Evolutionary conservation across 2,797 vertebrate species (phyloP), one percentile per base, ranked within the genome.

Genomic region (Numenius phaeopus): DNA sequence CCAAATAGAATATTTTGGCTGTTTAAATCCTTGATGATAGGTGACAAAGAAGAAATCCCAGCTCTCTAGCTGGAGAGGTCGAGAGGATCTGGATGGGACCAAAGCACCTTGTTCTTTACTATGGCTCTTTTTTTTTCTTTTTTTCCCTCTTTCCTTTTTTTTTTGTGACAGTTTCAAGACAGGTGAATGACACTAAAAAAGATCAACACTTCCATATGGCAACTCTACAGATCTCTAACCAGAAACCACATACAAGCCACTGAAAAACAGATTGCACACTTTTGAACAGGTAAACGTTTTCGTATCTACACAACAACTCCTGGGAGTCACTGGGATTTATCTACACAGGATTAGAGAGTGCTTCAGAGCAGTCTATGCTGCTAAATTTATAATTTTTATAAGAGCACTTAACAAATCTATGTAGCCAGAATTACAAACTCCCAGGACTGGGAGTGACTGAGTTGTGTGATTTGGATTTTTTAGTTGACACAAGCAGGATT

Each of bases 161-260:
- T 54, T 59, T 55, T 30, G 29, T 87, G 57, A 83, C 29, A 46
- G 34, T 87, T 78, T 94, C 39, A 89, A 94, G 93, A 85, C 2
- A 54, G 75, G 34, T 37, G 14, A 90, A 58, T 7, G 9, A 50
- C 46, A 23, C 8, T 22, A 39, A 49, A 44, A 71, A 62, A 27
- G 5, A 58, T 0, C 37, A 66, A 89, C 0, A 3, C 5, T 58
- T 77, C 12, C 11, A 29, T 46, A 54, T 0, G 0, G 10, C 54
- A 88, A 0, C 18, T 70, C 15, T 14, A 59, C 42, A 58, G 19
- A 55, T 24, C n/a, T 85, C 47, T 59, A 67, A 59, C 26, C 24
- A 79, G 55, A 62, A 79, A 19, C 27, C 10, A 12, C 7, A 10
- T 1, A 32, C 18, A 67, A 46, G 4, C 18, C 29, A 42, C 27